Evolutionary conservation across 1,140 invertebrate species (phyloP).

Genomic region (Belonocnema kinseyi): DNA sequence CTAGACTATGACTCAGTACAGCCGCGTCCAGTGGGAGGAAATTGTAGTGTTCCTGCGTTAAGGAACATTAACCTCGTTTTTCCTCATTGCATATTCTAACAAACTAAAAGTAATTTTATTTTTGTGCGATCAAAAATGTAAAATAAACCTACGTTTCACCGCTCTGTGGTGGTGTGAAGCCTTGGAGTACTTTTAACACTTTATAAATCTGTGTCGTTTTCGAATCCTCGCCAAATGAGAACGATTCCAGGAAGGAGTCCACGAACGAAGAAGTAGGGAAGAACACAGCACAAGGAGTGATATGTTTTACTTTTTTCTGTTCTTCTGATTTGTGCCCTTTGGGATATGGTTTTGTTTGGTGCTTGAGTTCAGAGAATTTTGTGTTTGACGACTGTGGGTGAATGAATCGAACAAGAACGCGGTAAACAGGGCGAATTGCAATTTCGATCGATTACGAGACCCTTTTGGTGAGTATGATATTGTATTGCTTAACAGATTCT

Average conservation of each 20-base stretch:
- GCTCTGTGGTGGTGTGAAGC: neutral
- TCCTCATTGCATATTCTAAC: neutral
- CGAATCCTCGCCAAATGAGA: neutral
- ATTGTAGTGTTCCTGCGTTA: neutral
- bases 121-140: neutral
- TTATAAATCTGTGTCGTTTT: constrained; percentile 3
- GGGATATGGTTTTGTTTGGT: constrained; percentile 18
- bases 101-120: neutral
- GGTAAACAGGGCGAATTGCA: constrained; percentile 6
- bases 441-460: neutral
- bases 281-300: neutral
- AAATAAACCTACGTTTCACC: neutral
- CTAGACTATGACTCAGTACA: constrained; percentile 47
- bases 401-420: neutral
- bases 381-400: constrained; percentile 1
- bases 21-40: constrained; percentile 46
- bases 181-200: neutral
- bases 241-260: constrained; percentile 8
- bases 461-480: neutral
- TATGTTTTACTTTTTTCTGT: constrained; percentile 21
- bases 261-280: neutral
- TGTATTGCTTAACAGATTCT: neutral
- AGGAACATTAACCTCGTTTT: neutral
- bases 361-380: neutral
- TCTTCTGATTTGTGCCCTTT: constrained; percentile 21